A percentile compares a stretch with the other conserved stretches of the same genome.
phyloP scores from a whole-genome alignment of 2,888 invertebrate genomes.

The Nemoura dubitans region DNA sequence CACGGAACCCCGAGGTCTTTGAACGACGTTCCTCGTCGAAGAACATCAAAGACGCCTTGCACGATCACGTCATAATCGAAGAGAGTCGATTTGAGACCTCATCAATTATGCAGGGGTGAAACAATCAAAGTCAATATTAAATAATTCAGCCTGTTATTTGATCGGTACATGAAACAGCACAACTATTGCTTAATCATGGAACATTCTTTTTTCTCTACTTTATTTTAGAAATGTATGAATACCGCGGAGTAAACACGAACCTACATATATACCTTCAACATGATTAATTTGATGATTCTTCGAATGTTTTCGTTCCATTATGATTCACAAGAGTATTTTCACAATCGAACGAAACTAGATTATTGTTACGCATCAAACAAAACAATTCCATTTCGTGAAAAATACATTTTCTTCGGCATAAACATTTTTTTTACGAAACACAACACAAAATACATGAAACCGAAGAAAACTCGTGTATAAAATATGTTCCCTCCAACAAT shows the following conservation, averaged over 20 bases:
- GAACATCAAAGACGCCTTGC: neutral
- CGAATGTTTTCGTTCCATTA: neutral
- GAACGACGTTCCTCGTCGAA: neutral
- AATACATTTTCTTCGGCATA: neutral
- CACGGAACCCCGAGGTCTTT: neutral
- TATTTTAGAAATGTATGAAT: neutral
- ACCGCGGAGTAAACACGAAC: neutral
- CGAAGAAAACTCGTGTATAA: neutral
- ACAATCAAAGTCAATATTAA: slow-evolving; percentile 32
- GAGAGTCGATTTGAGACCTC: neutral
- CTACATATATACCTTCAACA: neutral
- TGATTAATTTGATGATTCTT: slow-evolving; percentile 2
- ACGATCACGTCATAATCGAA: neutral
- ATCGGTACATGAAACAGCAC: neutral
- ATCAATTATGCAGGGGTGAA: neutral
- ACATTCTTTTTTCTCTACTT: neutral
- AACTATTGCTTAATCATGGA: slow-evolving; percentile 12
- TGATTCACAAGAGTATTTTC: neutral
- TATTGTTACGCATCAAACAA: neutral
- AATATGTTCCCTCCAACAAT: neutral
- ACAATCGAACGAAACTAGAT: neutral
- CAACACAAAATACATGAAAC: neutral
- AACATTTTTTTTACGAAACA: too few species aligned
- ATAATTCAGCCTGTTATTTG: slow-evolving; percentile 22
- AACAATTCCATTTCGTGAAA: neutral